phyloP scores from a whole-genome alignment of 92 coral and sea anemone genomes.

The Siderastrea siderea region DNA sequence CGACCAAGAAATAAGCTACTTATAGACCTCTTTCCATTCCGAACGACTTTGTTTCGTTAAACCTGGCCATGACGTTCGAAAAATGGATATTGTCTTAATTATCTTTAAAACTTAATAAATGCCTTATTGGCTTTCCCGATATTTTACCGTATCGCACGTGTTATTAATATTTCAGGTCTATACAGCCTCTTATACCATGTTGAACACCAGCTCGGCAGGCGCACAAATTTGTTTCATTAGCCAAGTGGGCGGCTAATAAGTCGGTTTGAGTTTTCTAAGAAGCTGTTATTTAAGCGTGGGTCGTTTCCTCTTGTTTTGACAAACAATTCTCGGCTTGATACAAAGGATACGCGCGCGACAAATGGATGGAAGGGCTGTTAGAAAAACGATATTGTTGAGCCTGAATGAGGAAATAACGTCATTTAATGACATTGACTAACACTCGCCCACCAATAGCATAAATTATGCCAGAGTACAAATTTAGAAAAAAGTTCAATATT shows the following conservation, averaged over 20 bases:
- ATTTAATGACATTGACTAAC: not conserved
- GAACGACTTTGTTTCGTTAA: not conserved
- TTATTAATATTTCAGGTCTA: constrained; percentile 50
- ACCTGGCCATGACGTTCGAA: not conserved
- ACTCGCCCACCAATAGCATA: not conserved
- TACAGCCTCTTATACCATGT: constrained; percentile 11
- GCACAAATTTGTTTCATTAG: constrained; percentile 28
- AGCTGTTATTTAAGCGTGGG: constrained; percentile 4
- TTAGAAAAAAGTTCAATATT: not conserved
- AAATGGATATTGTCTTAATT: not conserved
- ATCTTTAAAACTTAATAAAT: not conserved
- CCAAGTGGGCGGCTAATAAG: constrained; percentile 36
- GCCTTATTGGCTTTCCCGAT: not conserved
- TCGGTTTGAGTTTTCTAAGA: constrained; percentile 13
- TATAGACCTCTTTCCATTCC: not conserved
- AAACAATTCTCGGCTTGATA: constrained; percentile 34
- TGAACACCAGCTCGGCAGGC: constrained; percentile 34
- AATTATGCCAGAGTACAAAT: no score
- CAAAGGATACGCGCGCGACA: not conserved
- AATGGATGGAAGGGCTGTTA: not conserved
- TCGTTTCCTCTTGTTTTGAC: constrained; percentile 35
- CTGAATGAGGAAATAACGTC: not conserved
- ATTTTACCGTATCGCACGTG: constrained; percentile 34
- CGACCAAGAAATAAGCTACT: not conserved
- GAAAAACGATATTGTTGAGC: not conserved